phyloP scores from a whole-genome alignment of 2,797 vertebrate genomes.

The Clarias platycephalus region DNA sequence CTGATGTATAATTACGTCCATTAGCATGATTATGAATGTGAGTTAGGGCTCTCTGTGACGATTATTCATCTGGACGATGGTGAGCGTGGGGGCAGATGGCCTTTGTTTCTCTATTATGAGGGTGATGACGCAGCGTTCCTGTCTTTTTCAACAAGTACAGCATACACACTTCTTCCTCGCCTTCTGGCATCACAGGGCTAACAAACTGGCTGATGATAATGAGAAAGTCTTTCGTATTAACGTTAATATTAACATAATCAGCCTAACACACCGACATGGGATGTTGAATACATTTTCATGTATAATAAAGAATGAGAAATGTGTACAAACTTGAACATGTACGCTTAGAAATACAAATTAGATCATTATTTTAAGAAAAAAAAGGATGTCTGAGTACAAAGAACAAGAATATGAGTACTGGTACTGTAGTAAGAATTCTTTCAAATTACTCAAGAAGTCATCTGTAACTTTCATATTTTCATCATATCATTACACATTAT shows the following conservation, averaged over 20 bases:
- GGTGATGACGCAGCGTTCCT: slow-evolving; percentile 20
- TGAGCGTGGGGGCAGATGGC: slow-evolving; percentile 36
- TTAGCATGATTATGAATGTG: slow-evolving; percentile 36
- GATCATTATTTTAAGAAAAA: neutral
- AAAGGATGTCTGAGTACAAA: neutral
- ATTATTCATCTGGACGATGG: slow-evolving; percentile 30
- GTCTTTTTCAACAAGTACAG: slow-evolving; percentile 33
- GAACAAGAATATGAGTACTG: neutral
- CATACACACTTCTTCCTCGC: slow-evolving; percentile 10
- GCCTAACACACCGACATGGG: neutral
- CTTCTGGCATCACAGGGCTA: neutral
- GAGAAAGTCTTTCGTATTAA: neutral
- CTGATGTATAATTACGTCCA: slow-evolving; percentile 36
- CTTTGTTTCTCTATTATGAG: slow-evolving; percentile 6
- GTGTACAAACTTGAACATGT: neutral
- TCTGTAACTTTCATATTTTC: neutral
- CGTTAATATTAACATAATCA: neutral
- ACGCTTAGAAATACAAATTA: neutral
- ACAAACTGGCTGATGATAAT: neutral
- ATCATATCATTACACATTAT: neutral
- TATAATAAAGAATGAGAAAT: neutral
- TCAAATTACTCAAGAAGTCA: neutral
- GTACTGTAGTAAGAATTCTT: neutral
- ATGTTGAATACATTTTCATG: neutral
- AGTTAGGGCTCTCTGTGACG: neutral